These are phyloP conservation scores for Diadegma fenestrale DNA, from an alignment of 2,888 invertebrate species.

Conservation along the genomic window DNA sequence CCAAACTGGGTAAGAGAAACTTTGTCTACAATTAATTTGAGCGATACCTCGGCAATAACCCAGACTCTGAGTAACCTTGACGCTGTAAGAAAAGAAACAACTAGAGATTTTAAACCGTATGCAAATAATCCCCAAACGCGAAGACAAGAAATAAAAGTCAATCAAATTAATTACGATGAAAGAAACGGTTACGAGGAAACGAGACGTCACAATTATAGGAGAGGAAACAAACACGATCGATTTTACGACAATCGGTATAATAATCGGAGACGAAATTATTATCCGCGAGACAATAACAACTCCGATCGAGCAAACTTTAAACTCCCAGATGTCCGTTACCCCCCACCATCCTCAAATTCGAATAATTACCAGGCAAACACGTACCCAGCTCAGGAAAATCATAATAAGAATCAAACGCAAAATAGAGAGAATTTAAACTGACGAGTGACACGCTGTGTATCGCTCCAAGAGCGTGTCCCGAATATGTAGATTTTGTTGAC, in stretches of 20 bases:
- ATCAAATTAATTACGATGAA: not conserved
- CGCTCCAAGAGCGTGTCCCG: slow-evolving; percentile 11
- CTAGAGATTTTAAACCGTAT: not conserved
- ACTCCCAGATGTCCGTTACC: not conserved
- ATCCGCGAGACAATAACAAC: not conserved
- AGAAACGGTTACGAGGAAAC: not conserved
- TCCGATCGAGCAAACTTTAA: not conserved
- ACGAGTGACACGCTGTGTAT: not conserved
- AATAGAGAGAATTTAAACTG: not conserved
- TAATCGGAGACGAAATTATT: not conserved
- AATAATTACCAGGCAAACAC: not conserved
- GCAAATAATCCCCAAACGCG: not conserved
- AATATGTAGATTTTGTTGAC: slow-evolving; percentile 14
- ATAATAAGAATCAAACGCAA: not conserved
- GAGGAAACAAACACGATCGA: not conserved
- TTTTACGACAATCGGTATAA: not conserved
- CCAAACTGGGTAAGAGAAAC: slow-evolving; percentile 20
- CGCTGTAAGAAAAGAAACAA: slow-evolving; percentile 11
- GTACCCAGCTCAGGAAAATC: not conserved
- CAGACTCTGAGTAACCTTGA: slow-evolving; percentile 40
- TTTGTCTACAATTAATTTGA: not conserved
- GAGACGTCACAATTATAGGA: not conserved
- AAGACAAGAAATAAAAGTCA: not conserved
- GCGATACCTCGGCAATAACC: not conserved
- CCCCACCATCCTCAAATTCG: not conserved